A percentile compares a stretch with the other conserved stretches of the same genome.
These are phyloP conservation scores for Piprites chloris DNA, from an alignment of 2,113 vertebrate species.

Conservation along the genomic window DNA sequence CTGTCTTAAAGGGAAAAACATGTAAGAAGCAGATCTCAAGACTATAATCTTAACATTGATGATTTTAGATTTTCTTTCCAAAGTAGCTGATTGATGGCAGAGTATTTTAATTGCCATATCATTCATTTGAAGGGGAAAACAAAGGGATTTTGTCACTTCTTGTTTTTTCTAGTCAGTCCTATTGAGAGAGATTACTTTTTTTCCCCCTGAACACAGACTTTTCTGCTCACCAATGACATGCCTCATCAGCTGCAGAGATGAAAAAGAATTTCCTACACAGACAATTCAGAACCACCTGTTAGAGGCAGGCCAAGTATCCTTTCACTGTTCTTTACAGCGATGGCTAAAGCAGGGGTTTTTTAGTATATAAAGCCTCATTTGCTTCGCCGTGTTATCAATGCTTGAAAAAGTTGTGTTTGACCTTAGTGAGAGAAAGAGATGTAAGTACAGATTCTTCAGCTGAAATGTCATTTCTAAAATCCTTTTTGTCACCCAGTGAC, in stretches of 20 bases:
- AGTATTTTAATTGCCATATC: background rate
- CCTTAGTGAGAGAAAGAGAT: background rate
- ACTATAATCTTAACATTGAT: background rate
- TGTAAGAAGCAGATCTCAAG: background rate
- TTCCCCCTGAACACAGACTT: background rate
- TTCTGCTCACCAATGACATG: background rate
- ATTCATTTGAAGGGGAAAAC: background rate
- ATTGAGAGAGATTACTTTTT: background rate
- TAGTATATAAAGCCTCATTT: background rate
- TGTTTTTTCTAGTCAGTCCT: background rate
- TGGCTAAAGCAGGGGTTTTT: background rate
- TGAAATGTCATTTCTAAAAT: background rate
- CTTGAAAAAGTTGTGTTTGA: background rate
- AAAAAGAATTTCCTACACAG: background rate
- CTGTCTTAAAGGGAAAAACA: background rate
- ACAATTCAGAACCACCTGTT: background rate
- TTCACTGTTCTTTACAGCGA: background rate
- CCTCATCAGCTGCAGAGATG: background rate
- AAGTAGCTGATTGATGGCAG: background rate
- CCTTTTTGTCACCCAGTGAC: background rate
- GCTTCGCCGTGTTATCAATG: background rate
- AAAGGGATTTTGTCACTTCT: background rate
- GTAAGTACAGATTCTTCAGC: background rate
- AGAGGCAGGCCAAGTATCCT: background rate
- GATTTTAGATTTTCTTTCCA: background rate